Evolutionary conservation across 1,140 invertebrate species (phyloP).

Genomic region (Maniola jurtina): DNA sequence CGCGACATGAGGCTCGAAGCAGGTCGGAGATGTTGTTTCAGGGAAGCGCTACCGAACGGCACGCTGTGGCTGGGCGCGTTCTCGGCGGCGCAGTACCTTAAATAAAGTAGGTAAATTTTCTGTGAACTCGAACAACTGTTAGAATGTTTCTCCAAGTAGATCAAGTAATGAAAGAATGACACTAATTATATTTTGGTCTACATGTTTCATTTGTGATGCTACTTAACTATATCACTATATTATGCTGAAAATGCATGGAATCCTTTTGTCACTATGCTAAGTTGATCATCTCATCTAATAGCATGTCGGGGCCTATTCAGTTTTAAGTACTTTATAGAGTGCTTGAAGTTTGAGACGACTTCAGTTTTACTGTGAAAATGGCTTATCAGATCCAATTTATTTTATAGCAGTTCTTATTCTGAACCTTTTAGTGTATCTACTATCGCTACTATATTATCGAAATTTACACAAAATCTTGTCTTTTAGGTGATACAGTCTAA

Average conservation of each 20-base stretch:
- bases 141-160: too few species aligned
- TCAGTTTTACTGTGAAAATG: slow-evolving; percentile 10
- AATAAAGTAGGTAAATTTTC: too few species aligned
- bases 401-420: not conserved
- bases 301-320: slow-evolving; percentile 1
- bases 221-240: not conserved
- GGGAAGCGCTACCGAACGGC: slow-evolving; percentile 81
- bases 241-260: not conserved
- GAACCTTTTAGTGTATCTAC: too few species aligned
- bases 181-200: too few species aligned
- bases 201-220: too few species aligned
- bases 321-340: slow-evolving; percentile 9
- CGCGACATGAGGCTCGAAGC: slow-evolving; percentile 83
- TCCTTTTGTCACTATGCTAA: not conserved
- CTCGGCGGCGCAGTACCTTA: slow-evolving; percentile 79
- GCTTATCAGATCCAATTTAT: slow-evolving; percentile 12
- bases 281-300: not conserved
- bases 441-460: too few species aligned
- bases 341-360: slow-evolving; percentile 12
- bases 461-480: too few species aligned
- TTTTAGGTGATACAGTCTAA: too few species aligned
- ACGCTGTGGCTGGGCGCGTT: slow-evolving; percentile 83
- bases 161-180: too few species aligned
- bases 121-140: too few species aligned
- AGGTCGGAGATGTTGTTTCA: slow-evolving; percentile 60